phyloP scores from a whole-genome alignment of 2,888 invertebrate genomes.

The Thysanoteuthis rhombus region DNA sequence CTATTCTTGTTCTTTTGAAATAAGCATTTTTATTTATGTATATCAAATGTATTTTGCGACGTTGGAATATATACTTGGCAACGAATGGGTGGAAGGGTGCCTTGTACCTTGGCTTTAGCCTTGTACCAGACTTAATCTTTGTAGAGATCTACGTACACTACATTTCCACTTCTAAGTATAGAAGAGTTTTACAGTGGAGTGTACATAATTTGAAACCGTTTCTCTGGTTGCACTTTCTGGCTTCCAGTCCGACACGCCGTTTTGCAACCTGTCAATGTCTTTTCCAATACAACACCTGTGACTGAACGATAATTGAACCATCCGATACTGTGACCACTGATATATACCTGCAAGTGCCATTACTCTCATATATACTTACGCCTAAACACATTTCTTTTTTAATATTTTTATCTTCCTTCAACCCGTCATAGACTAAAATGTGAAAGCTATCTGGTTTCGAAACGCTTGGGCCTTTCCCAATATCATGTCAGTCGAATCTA shows the following conservation, averaged over 20 bases:
- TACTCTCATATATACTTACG: neutral
- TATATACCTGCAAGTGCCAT: neutral
- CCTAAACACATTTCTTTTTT: neutral
- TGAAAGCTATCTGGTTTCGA: neutral
- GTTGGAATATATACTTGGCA: too few relatives aligned
- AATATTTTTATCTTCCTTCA: neutral
- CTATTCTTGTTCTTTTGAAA: too few relatives aligned
- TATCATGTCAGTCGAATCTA: neutral
- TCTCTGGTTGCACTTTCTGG: neutral
- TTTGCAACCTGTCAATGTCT: neutral
- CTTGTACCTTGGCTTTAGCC: too few relatives aligned
- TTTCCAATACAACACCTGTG: neutral
- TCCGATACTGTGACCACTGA: neutral
- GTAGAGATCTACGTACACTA: too few relatives aligned
- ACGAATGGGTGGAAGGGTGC: too few relatives aligned
- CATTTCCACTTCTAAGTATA: neutral
- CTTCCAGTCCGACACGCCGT: neutral
- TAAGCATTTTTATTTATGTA: too few relatives aligned
- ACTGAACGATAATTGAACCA: neutral
- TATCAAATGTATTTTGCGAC: too few relatives aligned
- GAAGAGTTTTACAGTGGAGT: neutral
- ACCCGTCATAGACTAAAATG: neutral
- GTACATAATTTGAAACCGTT: neutral
- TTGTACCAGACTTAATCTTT: neutral
- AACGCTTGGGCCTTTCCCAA: neutral